Evolutionary conservation across 1,140 invertebrate genomes (phyloP), one percentile per base, ranked within the genome.

Genomic region (Drosophila elegans): DNA sequence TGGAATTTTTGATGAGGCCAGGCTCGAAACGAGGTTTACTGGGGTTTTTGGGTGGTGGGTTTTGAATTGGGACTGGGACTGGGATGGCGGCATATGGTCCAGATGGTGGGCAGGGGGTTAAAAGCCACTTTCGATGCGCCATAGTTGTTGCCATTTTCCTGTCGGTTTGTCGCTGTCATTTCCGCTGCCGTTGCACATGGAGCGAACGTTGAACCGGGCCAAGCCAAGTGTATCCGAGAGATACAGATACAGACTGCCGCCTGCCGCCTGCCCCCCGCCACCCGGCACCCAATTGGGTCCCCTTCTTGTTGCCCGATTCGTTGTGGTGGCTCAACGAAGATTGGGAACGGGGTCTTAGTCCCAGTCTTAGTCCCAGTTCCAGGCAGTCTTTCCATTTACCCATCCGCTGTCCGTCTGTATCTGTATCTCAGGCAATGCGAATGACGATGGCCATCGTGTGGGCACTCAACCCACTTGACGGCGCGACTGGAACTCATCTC

Each of bases 1-100:
- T 75, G 68, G 88, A 90, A 90, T 90, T 86, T 90, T 90, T 90
- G 86, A 90, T 90, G 71, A 90, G 86, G 29, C 46, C 38, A 38
- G 86, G 29, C 46, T 21, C 60, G 29, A 66, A 52, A 53, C 46
- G 75, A 73, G 56, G 44, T 56, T 48, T 49, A 46, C 53, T 68
- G 55, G 54, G 57, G 45, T 45, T 59, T 59, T 56, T 27, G 36
- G 48, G 49, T 52, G 32, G 32, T 42, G 60, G 60, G 39, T 62
- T 62, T 39, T 21, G 63, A 34, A 34, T 67, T 63, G 42, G 25
- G 32, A 45, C 16, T 39, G 36, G 45, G 44, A 44, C 56, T 61
- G 42, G 57, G 39, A 29, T 66, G 60, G 56, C 46, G 49, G 52
- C 74, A 83, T 79, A 67, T 83, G 80, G 59, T 45, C 46, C 29